Evolutionary conservation across 2,113 vertebrate genomes (phyloP), one percentile per base, ranked within the genome.

Genomic region (Andinoacara biseriatus): DNA sequence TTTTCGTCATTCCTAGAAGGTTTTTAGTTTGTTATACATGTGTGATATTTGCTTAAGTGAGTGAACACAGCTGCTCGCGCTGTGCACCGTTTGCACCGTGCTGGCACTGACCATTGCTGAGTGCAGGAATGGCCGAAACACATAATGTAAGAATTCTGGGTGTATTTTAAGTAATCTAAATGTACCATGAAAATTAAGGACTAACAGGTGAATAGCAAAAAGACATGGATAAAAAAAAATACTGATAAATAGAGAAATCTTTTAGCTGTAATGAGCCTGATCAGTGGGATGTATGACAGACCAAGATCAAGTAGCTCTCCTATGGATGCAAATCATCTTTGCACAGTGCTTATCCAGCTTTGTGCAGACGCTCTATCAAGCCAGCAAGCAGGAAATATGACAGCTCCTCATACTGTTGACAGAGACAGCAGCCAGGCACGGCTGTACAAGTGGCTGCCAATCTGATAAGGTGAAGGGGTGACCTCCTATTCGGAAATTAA

Each of bases 401-500:
- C 61, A 57, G 52, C 33, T 72, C 79, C 46, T 35, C 8, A 22
- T 26, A 18, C 40, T 78, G 63, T 58, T 40, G 54, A 84, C 76
- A 62, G 40, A 79, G 74, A 72, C 75, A 58, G 72, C 49, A 20
- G 31, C 79, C 82, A 58, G 74, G 58, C 58, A 3, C 24, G 63
- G 63, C 46, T 60, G 59, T 29, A 81, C 56, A 89, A 62, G 82
- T 61, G 79, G 61, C 57, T 76, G 80, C 33, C 82, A 87, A 31
- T 88, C 88, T 56, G 52, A 86, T 62, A 65, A 17, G 69, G 46
- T 1, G 1, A 60, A 74, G 56, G 76, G 56, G 56, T 86, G 83
- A 86, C 82, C 86, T 74, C 69, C 67, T 15, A 43, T 86, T 91
- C 74, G 58, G 56, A 80, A 86, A 89, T 86, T 85, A 91, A 92